Conservation (phyloP, 2,113 vertebrate genomes). For the Prionailurus bengalensis region DNA sequence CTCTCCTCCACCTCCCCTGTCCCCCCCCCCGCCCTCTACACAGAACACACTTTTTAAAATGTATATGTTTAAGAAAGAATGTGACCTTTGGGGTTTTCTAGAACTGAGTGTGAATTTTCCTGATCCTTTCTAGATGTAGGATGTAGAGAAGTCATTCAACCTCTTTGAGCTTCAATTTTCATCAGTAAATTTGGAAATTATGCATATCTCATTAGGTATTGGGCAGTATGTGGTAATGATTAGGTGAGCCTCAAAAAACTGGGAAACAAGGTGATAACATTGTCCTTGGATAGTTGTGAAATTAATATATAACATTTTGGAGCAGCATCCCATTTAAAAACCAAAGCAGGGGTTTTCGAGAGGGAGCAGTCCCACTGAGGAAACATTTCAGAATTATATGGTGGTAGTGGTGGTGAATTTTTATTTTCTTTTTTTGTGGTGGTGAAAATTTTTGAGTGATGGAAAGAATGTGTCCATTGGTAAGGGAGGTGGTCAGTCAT, state of each 20-base stretch:
- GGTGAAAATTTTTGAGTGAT: not conserved
- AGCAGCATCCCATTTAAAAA: not conserved
- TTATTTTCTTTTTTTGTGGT: no score
- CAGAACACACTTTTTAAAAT: not conserved
- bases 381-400: not conserved
- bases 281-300: conserved; percentile 11
- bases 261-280: not conserved
- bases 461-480: not conserved
- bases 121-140: not conserved
- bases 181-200: conserved; percentile 48
- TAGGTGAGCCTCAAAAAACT: conserved; percentile 3
- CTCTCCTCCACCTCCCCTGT: accelerated
- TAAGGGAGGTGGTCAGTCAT: not conserved
- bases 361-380: not conserved
- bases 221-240: not conserved
- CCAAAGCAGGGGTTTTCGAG: not conserved
- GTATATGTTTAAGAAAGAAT: conserved; percentile 7
- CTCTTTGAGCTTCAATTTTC: conserved; percentile 35
- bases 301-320: not conserved
- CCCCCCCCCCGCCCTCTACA: no score
- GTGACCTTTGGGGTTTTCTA: not conserved
- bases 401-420: not conserved
- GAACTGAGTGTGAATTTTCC: not conserved
- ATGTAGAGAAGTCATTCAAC: conserved; percentile 7
- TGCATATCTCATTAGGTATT: not conserved